Conservation (phyloP, 2,113 vertebrate genomes). For the Sebastes schlegelii region DNA sequence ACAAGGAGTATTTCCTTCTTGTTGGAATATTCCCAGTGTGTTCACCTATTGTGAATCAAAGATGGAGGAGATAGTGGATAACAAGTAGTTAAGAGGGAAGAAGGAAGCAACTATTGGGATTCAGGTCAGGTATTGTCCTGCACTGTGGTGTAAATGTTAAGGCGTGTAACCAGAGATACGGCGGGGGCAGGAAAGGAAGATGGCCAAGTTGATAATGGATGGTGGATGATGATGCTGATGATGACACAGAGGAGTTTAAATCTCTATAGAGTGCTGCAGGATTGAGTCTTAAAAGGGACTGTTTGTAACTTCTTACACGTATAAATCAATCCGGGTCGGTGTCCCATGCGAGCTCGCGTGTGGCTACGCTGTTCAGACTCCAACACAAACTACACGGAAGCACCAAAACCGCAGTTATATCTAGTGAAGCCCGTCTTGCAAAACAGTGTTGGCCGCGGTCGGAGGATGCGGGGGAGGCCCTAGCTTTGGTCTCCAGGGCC, state of each 20-base stretch:
- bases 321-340: too few relatives aligned
- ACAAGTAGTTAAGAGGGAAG: not conserved
- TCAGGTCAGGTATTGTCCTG: constrained; percentile 55
- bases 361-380: too few relatives aligned
- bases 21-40: not conserved
- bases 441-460: too few relatives aligned
- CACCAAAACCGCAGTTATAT: too few relatives aligned
- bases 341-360: too few relatives aligned
- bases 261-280: not conserved
- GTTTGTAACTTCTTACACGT: too few relatives aligned
- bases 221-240: not conserved
- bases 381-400: too few relatives aligned
- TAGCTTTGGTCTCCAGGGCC: too few relatives aligned
- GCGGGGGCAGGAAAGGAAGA: constrained; percentile 11
- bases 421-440: too few relatives aligned
- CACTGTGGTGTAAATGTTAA: constrained; percentile 47
- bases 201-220: constrained; percentile 47
- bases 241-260: constrained; percentile 1
- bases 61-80: not conserved
- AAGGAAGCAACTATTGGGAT: constrained; percentile 29
- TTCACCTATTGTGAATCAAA: constrained; percentile 1
- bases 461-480: too few relatives aligned
- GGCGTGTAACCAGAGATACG: constrained; percentile 49
- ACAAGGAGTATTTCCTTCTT: not conserved
- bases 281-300: too few relatives aligned